Evolutionary conservation across 1,140 invertebrate species (phyloP), one percentile per base, ranked within the genome.

Genomic region (Calycopis cecrops): DNA sequence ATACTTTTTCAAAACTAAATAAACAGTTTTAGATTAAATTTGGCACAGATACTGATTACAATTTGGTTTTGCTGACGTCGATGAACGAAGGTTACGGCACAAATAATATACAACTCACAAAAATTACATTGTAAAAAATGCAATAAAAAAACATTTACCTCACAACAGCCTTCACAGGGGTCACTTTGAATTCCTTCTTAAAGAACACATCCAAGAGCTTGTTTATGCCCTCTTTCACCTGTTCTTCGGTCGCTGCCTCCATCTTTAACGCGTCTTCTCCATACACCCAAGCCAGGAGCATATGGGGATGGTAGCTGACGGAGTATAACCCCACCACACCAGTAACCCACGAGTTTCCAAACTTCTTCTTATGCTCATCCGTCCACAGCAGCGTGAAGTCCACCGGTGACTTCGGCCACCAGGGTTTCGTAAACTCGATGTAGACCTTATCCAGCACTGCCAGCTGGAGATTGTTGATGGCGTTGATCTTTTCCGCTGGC

Each of bases 361-460:
- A 80, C 47, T 80, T 71, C 0, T 65, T 75, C 51, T 89, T 89
- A 57, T 92, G 90, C 54, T 89, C 73, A 11, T 90, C 82, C 1
- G 69, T 79, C 91, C 92, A 92, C n/a, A 92, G 60, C 11, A 92
- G 80, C 35, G 73, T 81, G 67, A 89, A 91, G 47, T 76, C 86
- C 42, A 71, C 79, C 2, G 66, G 73, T 17, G 84, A 74, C 37
- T 88, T 67, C 1, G 90, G 88, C 90, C 93, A 92, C 89, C 93
- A 94, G 18, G 85, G 85, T 40, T 86, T 71, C 1, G 89, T 69
- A 63, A 93, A 95, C 71, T 92, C 90, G 14, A 95, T 67, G 63
- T 93, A 95, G 50, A 97, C 91, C 82, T 96, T 96, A 68, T 94
- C 91, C 0, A 95, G 90, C 1, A 91, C 91, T 35, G 93, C 94